phyloP scores from a whole-genome alignment of 2,113 vertebrate genomes.

The Toxostoma redivivum region DNA sequence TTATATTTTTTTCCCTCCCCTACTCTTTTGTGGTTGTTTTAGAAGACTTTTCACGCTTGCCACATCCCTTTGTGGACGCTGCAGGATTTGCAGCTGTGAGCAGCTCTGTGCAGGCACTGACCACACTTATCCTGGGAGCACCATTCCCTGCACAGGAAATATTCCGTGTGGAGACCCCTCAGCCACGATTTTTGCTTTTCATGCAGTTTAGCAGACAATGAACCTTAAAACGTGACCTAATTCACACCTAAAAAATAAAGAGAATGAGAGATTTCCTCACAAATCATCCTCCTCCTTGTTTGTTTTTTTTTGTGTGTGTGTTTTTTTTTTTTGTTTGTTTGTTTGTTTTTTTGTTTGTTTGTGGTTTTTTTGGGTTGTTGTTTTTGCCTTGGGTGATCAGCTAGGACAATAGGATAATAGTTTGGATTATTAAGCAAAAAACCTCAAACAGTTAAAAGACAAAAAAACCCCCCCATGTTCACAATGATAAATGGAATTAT shows the following conservation, averaged over 20 bases:
- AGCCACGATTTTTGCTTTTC: background rate
- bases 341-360: too few species aligned
- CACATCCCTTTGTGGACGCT: background rate
- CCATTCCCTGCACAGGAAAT: background rate
- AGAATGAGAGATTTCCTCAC: background rate
- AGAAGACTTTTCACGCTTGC: background rate
- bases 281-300: background rate
- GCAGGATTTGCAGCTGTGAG: background rate
- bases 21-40: background rate
- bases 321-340: too few species aligned
- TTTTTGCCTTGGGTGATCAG: background rate
- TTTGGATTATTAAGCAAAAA: background rate
- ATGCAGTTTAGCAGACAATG: background rate
- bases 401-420: background rate
- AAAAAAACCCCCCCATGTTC: background rate
- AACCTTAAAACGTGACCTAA: background rate
- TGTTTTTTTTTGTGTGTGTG: too few species aligned
- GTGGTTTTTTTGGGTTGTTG: background rate
- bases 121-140: background rate
- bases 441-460: background rate
- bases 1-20: fast-evolving
- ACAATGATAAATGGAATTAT: background rate
- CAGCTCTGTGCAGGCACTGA: background rate
- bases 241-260: background rate
- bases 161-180: background rate